Evolutionary conservation across 2,888 invertebrate species (phyloP).

Genomic region (Meandrusa payeni): DNA sequence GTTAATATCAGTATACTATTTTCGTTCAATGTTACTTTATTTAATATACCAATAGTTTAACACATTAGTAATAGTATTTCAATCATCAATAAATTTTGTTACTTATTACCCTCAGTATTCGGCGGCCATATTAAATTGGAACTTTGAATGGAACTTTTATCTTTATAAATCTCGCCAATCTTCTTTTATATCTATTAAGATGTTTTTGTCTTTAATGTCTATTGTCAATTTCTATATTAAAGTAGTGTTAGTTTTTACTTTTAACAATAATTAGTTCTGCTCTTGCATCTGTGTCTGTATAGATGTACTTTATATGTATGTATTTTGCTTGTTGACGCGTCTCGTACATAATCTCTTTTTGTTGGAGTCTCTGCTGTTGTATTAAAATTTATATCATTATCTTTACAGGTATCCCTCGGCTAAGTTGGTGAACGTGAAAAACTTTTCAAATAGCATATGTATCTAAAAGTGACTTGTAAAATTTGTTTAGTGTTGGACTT

Average conservation of each 20-base stretch:
- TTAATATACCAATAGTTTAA: too few species aligned
- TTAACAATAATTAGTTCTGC: slow-evolving; percentile 14
- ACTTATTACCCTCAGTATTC: slow-evolving; percentile 33
- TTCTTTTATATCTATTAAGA: slow-evolving; percentile 28
- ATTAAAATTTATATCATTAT: slow-evolving; percentile 36
- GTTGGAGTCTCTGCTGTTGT: slow-evolving; percentile 32
- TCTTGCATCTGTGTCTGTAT: slow-evolving; percentile 22
- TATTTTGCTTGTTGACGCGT: slow-evolving; percentile 73
- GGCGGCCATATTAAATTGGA: slow-evolving; percentile 71
- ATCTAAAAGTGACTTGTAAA: slow-evolving; percentile 75
- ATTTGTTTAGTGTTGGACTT: slow-evolving; percentile 75
- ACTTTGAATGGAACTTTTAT: slow-evolving; percentile 53
- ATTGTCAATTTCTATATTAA: slow-evolving; percentile 12
- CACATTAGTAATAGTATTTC: neutral
- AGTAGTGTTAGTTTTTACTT: slow-evolving; percentile 21
- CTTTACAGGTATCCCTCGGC: slow-evolving; percentile 72
- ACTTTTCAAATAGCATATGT: slow-evolving; percentile 69
- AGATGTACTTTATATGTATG: slow-evolving; percentile 38
- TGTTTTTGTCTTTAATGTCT: neutral
- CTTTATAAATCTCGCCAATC: slow-evolving; percentile 55
- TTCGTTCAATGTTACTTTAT: slow-evolving; percentile 1
- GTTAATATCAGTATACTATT: neutral
- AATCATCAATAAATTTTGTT: neutral
- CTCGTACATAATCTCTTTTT: slow-evolving; percentile 41
- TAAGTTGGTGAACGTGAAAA: slow-evolving; percentile 76